A percentile compares a stretch with the other conserved stretches of the same genome.
Conservation (phyloP, 2,113 vertebrate genomes). For the Cairina moschata region DNA sequence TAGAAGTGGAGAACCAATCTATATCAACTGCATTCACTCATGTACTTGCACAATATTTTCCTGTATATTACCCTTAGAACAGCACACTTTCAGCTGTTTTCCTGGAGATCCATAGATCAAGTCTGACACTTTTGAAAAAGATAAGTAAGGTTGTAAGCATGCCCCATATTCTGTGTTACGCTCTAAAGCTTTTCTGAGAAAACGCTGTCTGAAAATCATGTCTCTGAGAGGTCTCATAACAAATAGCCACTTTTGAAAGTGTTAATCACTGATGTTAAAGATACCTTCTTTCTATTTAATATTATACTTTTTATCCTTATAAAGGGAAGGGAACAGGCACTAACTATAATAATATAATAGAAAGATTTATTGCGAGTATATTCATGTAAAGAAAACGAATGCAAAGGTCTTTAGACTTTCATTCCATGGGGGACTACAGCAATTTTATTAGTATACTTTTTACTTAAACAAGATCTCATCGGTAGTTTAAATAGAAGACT, state of each 20-base stretch:
- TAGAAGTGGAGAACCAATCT: neutral
- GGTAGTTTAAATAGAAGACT: conserved; percentile 12
- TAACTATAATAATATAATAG: neutral
- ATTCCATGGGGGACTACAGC: neutral
- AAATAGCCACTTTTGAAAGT: neutral
- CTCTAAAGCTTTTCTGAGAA: neutral
- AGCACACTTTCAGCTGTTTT: neutral
- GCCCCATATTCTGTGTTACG: neutral
- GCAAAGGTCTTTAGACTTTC: neutral
- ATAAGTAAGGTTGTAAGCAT: neutral
- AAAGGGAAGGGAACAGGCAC: neutral
- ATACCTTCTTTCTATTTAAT: neutral
- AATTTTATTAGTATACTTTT: conserved; percentile 36
- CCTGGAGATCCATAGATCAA: neutral
- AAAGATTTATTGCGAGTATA: neutral
- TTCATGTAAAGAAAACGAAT: neutral
- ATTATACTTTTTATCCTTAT: neutral
- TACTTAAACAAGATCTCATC: conserved; percentile 28
- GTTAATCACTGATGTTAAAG: neutral
- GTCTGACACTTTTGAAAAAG: neutral
- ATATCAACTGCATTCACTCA: neutral
- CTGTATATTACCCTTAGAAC: neutral
- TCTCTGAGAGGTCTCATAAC: neutral
- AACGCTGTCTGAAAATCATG: neutral
- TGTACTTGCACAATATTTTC: accelerated